Evolutionary conservation across 2,113 vertebrate genomes (phyloP).

Genomic region (Silurus meridionalis): DNA sequence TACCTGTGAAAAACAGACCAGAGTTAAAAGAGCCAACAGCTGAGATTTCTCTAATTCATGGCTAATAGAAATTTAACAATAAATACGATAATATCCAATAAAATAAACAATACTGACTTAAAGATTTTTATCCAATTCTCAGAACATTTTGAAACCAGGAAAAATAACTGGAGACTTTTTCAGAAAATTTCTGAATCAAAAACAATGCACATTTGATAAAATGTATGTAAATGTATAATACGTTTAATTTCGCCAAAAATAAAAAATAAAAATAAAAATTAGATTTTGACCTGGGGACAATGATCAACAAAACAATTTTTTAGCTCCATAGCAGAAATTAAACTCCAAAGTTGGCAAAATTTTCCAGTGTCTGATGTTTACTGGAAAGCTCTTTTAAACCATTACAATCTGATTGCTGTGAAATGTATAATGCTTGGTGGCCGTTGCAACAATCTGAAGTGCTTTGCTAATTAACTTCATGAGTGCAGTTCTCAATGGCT

Average conservation of each 20-base stretch:
- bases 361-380: background rate
- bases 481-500: no score
- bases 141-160: background rate
- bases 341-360: background rate
- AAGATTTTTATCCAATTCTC: background rate
- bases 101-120: background rate
- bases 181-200: no score
- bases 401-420: background rate
- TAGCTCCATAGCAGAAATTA: background rate
- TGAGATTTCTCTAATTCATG: background rate
- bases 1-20: conserved; percentile 1
- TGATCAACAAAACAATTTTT: background rate
- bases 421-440: background rate
- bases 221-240: no score
- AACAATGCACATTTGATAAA: no score
- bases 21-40: background rate
- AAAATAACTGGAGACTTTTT: no score
- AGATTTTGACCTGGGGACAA: background rate
- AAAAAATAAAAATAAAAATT: background rate
- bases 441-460: background rate
- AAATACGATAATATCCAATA: background rate
- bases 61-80: background rate
- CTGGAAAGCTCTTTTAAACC: background rate
- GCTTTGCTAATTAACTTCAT: background rate
- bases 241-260: no score